Evolutionary conservation across 2,888 invertebrate genomes (phyloP).

Genomic region (Zygaena filipendulae): DNA sequence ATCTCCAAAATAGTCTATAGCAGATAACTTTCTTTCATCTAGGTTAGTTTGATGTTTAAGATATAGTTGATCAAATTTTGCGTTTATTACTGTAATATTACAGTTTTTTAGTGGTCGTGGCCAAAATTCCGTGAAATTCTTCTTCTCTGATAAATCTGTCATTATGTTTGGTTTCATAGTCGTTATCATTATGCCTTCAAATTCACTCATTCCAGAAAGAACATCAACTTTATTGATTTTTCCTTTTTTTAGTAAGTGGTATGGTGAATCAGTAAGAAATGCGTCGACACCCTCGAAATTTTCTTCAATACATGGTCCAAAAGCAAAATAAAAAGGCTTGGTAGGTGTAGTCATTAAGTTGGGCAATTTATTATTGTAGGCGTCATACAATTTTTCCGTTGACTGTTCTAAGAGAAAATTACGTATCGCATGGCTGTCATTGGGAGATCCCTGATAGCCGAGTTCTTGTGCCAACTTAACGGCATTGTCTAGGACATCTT

Average conservation of each 20-base stretch:
- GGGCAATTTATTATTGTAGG: no score
- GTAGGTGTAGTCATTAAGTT: no score
- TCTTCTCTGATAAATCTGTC: constrained; percentile 20
- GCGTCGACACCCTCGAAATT: constrained; percentile 26
- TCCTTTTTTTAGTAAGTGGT: constrained; percentile 35
- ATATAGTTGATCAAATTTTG: constrained; percentile 15
- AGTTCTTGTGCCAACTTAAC: constrained; percentile 16
- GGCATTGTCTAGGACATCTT: neutral
- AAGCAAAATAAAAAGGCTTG: constrained; percentile 29
- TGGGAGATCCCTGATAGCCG: neutral
- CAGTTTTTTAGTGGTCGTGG: constrained; percentile 17
- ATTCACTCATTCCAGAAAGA: constrained; percentile 54
- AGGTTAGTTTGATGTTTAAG: constrained; percentile 4
- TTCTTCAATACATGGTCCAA: constrained; percentile 36
- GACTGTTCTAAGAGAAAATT: neutral
- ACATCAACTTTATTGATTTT: constrained; percentile 42
- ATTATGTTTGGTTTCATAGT: constrained; percentile 21
- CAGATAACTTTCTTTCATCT: constrained; percentile 20
- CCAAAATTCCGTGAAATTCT: constrained; percentile 21
- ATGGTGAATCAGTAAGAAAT: constrained; percentile 35
- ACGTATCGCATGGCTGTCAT: constrained; percentile 12
- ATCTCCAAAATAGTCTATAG: constrained; percentile 29
- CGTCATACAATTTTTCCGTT: neutral
- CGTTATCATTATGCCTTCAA: constrained; percentile 50
- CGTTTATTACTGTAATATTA: constrained; percentile 16